Percentiles rank a stretch among this genome's conserved stretches.
phyloP scores from a whole-genome alignment of 2,888 invertebrate species.

The Troglohyphantes excavatus region DNA sequence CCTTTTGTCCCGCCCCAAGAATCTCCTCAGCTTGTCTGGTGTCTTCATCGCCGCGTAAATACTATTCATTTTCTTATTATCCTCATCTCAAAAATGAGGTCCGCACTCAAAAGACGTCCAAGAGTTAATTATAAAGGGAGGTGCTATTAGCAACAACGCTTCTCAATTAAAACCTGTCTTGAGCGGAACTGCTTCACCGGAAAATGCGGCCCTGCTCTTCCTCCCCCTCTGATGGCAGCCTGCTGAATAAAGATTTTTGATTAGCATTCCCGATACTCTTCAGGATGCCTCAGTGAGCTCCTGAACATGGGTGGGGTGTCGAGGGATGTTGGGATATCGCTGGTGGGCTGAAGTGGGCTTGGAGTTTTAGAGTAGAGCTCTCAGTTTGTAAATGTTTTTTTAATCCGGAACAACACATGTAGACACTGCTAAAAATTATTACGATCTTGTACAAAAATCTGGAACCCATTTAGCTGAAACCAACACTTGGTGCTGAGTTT shows the following conservation, averaged over 20 bases:
- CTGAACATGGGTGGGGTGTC: no score
- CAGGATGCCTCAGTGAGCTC: not conserved
- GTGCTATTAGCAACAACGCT: not conserved
- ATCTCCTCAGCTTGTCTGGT: not conserved
- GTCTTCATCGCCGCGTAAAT: not conserved
- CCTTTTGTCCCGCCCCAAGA: not conserved
- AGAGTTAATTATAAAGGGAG: slow-evolving; percentile 1
- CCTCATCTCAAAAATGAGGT: not conserved
- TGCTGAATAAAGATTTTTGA: slow-evolving; percentile 48
- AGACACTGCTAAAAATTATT: no score
- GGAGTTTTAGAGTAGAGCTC: no score
- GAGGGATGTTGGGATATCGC: no score
- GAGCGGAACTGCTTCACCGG: not conserved
- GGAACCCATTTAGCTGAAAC: no score
- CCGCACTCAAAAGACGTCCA: not conserved
- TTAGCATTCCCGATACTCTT: slow-evolving; percentile 44
- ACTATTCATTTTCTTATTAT: not conserved
- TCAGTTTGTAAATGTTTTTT: no score
- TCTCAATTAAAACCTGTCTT: not conserved
- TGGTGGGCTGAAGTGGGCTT: no score
- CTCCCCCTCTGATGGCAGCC: not conserved
- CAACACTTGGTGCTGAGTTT: no score
- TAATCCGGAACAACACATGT: no score
- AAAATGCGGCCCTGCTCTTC: no score
- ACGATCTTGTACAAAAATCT: no score